A percentile compares a stretch with the other conserved stretches of the same genome.
phyloP scores from a whole-genome alignment of 2,113 vertebrate genomes.

The Pterophyllum scalare region DNA sequence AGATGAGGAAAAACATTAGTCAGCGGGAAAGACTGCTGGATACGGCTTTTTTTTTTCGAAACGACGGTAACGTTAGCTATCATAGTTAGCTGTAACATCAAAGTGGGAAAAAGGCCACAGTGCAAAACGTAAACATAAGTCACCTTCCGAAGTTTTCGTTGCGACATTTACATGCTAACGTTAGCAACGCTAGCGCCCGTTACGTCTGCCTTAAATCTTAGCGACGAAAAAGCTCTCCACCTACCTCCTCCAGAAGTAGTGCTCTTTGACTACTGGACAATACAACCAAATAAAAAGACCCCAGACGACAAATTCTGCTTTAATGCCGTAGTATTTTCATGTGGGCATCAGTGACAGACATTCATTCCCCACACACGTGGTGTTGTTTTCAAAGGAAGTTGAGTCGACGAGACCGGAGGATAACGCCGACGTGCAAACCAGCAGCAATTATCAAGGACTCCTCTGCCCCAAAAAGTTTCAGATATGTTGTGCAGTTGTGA shows the following conservation, averaged over 20 bases:
- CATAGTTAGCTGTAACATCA: neutral
- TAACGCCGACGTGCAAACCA: no score
- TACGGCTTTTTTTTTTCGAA: neutral
- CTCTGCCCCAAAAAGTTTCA: accelerated
- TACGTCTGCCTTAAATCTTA: no score
- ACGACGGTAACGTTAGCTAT: neutral
- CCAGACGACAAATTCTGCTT: neutral
- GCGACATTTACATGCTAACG: constrained; percentile 22
- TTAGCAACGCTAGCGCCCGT: neutral
- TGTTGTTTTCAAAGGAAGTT: constrained; percentile 67
- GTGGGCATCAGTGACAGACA: neutral
- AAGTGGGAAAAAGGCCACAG: neutral
- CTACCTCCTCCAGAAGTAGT: neutral
- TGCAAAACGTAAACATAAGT: neutral
- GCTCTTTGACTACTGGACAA: neutral
- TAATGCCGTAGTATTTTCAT: neutral
- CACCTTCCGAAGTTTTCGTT: neutral
- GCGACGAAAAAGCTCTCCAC: neutral
- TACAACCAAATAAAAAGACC: neutral
- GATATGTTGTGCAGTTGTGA: neutral
- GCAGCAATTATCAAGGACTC: neutral
- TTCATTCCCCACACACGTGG: constrained; percentile 48
- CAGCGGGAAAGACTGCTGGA: no score
- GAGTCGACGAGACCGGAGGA: neutral
- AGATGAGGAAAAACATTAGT: neutral